Evolutionary conservation across 2,113 vertebrate species (phyloP), one percentile per base, ranked within the genome.

Genomic region (Phalacrocorax brasilianus): DNA sequence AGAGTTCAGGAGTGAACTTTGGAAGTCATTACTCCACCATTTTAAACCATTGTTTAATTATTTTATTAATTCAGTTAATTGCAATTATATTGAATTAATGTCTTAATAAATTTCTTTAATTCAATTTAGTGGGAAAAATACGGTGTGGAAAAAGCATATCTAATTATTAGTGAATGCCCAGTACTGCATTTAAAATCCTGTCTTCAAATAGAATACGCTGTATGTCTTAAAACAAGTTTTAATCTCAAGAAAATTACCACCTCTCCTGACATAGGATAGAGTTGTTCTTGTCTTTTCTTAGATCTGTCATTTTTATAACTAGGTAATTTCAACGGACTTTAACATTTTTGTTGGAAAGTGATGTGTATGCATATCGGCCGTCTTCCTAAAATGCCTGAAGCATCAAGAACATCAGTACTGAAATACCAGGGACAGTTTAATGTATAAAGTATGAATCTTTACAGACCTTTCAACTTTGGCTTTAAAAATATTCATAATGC

Each of bases 301-400:
- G 28, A 84, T 94, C 78, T 78, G 42, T 35, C 58, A 30, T 82
- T 95, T 96, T 91, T 89, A 30, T 53, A 67, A 50, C 52, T 47
- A 32, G 42, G 26, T 47, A 66, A 77, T 62, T 92, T 95, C 78
- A 95, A 93, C 67, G 42, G 24, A n/a, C 70, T 65, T 49, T 1
- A 28, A 47, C 45, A 49, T 93, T 97, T 95, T 94, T 87, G 85
- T 91, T 82, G 84, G 85, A 94, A 95, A 63, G 44, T 95, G 85
- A 81, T 94, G 12, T 6, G 26, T 45, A 30, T 8, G 22, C 23
- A 5, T 86, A 81, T 86, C 58, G 87, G 22, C 77, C 30, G 44
- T 89, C 72, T 82, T 75, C 45, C 59, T 70, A 53, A 85, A 93
- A 61, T 58, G 59, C 93, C 81, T 91, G 53, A 95, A 96, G 55